A percentile compares a stretch with the other conserved stretches of the same genome.
phyloP scores from a whole-genome alignment of 1,140 invertebrate genomes.

The Brachionus sp. region DNA sequence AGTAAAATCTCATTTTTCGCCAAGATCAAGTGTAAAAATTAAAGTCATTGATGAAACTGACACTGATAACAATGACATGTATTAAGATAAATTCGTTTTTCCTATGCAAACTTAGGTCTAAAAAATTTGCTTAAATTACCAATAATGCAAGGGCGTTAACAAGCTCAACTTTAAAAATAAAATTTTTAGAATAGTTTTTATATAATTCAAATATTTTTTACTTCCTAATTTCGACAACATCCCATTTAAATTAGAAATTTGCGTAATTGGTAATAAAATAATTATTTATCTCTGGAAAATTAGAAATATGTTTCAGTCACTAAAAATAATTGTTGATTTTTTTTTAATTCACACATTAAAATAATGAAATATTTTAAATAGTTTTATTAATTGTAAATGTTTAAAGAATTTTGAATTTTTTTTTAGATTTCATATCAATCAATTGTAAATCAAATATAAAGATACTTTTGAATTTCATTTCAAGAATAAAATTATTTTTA shows the following conservation, averaged over 20 bases:
- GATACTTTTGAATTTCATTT: not conserved
- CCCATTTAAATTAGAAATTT: not conserved
- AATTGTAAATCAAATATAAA: not conserved
- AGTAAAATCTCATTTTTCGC: slow-evolving; percentile 38
- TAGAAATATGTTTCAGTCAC: not conserved
- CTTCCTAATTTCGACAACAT: not conserved
- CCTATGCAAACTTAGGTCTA: not conserved
- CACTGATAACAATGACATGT: slow-evolving; percentile 39
- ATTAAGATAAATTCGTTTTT: not conserved
- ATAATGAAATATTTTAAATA: not conserved
- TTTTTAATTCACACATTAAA: not conserved
- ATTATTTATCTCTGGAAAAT: not conserved
- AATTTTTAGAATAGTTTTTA: not conserved
- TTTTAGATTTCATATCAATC: not conserved
- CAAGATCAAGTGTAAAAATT: slow-evolving; percentile 35
- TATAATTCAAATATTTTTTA: not conserved
- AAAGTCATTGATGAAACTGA: slow-evolving; percentile 39
- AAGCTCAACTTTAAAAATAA: not conserved
- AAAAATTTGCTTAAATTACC: not conserved
- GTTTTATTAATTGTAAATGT: not conserved
- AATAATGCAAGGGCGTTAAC: not conserved
- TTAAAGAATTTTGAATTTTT: not conserved
- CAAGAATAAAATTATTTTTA: too few relatives aligned
- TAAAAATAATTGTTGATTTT: not conserved
- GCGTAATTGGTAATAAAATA: not conserved